Percentiles rank a stretch among this genome's conserved stretches.
phyloP scores from a whole-genome alignment of 1,140 invertebrate genomes.

The Pteromalus puparum region DNA sequence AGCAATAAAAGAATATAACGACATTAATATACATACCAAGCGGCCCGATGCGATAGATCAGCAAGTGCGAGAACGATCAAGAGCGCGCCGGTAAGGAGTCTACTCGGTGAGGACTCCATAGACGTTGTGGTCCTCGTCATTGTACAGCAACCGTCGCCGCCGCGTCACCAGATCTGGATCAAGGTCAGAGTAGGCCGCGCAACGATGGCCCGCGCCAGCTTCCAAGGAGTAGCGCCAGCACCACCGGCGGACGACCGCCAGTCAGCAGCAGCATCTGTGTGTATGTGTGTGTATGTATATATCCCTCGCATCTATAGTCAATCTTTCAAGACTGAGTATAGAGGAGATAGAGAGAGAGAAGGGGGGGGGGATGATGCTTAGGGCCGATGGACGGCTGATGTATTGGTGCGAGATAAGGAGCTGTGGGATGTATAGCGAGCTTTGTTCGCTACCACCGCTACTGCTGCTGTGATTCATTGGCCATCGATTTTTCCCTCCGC shows the following conservation, averaged over 20 bases:
- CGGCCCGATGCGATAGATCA: constrained; percentile 28
- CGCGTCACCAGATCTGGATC: constrained; percentile 66
- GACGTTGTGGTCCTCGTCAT: background rate
- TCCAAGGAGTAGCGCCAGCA: background rate
- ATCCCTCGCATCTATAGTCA: too few species aligned
- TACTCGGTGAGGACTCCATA: constrained; percentile 7
- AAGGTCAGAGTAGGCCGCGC: constrained; percentile 61
- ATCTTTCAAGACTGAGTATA: background rate
- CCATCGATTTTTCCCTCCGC: background rate
- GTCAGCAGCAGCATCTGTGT: constrained; percentile 2
- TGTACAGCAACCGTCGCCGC: constrained; percentile 47
- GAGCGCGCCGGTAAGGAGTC: constrained; percentile 13
- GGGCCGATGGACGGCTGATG: background rate
- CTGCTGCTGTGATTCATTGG: background rate
- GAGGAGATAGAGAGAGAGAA: too few species aligned
- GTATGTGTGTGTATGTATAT: background rate
- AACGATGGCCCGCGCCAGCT: background rate
- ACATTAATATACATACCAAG: constrained; percentile 38
- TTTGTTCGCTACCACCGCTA: background rate
- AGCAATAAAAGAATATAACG: too few species aligned
- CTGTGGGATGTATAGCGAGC: background rate
- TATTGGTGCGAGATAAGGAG: constrained; percentile 3
- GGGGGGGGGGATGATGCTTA: background rate
- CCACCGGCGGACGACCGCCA: background rate
- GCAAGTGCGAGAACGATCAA: constrained; percentile 7